Base-by-base conservation (phyloP, 2,113 vertebrate genomes). In the Sylvia atricapilla region DNA sequence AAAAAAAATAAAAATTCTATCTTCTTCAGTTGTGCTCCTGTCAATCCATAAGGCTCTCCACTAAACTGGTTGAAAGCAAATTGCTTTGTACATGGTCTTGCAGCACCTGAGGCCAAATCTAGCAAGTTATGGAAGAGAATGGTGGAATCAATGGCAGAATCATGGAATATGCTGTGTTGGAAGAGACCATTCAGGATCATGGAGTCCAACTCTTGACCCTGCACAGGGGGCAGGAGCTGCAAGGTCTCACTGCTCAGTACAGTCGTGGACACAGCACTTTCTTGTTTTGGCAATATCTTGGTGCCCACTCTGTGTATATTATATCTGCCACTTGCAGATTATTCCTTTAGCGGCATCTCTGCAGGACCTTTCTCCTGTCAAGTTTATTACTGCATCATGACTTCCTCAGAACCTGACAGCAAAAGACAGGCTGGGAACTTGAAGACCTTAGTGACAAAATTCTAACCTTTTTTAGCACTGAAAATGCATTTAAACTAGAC, bases 401-500 rank as follows among this genome's bases (percentile, higher is more conserved):
- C n/a, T 62, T 84, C 10, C 49, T 86, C 24, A 58, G n/a, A 87
- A 15, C 22, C 46, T 88, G 4, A 1, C 8, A 69, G 15, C 2
- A 23, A 80, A 69, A 70, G 39, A 33, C 46, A 87, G 12, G 24
- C 35, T 75, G 18, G 27, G 39, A 84, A 59, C 37, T 46, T 77
- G 37, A 74, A 92, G 73, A 78, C 17, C 22, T 92, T 41, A 78
- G 27, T 33, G 44, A 63, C 22, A 83, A 67, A 33, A 63, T 59
- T 70, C 43, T 11, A 84, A 8, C 1, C 7, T 41, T 77, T 66
- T 66, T 59, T 87, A 92, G 33, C 6, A 44, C 8, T 78, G 53
- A 68, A 92, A 86, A 86, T 53, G 12, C 28, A 50, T 70, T 89
- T 86, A 84, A 87, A 84, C 49, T 19, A 70, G 44, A 84, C 44